Percentiles rank a stretch among this genome's conserved stretches.
Conservation (phyloP, 2,113 vertebrate genomes). For the Phyllopteryx taeniolatus region DNA sequence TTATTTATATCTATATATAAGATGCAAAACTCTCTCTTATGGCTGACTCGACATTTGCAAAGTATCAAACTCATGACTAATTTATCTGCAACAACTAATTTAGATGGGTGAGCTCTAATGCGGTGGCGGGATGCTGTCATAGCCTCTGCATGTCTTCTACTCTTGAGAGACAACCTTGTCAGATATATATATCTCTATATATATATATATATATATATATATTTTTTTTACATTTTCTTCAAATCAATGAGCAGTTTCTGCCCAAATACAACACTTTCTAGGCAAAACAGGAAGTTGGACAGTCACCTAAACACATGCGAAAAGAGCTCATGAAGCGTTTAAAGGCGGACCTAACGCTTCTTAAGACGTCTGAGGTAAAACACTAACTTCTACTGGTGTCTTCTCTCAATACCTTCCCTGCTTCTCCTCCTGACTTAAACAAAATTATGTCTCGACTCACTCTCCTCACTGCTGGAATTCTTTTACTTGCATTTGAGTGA, state of each 20-base stretch:
- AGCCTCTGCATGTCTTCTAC: constrained; percentile 56
- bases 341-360: constrained; percentile 93
- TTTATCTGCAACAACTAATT: constrained; percentile 14
- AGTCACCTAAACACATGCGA: constrained; percentile 95
- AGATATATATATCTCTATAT: neutral
- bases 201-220: too few species aligned
- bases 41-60: constrained; percentile 13
- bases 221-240: constrained; percentile 72
- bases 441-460: neutral
- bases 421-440: neutral
- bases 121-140: constrained; percentile 40
- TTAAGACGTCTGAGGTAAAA: constrained; percentile 94
- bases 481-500: neutral
- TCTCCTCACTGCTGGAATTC: neutral
- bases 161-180: constrained; percentile 28
- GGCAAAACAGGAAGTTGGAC: constrained; percentile 93
- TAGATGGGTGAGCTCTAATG: constrained; percentile 1
- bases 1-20: neutral
- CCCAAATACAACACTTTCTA: constrained; percentile 75
- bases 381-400: constrained; percentile 6
- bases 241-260: constrained; percentile 24
- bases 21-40: neutral
- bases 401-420: constrained; percentile 3
- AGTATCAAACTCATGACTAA: constrained; percentile 11
- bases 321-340: constrained; percentile 97